phyloP scores from a whole-genome alignment of 2,797 vertebrate genomes.

The Cossypha caffra region DNA sequence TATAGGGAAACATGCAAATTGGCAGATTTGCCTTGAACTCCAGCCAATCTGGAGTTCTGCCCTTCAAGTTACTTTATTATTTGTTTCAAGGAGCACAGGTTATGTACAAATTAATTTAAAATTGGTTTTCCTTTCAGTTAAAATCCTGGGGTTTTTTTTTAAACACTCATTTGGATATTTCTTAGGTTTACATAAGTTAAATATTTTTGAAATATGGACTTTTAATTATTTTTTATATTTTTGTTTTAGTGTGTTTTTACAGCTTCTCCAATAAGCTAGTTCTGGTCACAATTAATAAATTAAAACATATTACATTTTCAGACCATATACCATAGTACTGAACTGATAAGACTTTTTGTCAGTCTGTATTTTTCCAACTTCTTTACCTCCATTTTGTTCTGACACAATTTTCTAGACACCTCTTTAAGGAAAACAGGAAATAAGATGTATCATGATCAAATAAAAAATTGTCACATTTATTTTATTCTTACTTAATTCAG shows the following conservation, averaged over 20 bases:
- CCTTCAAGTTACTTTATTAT: not conserved
- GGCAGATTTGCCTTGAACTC: not conserved
- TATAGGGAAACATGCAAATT: not conserved
- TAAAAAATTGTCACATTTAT: not conserved
- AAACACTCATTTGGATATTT: not conserved
- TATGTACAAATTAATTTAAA: not conserved
- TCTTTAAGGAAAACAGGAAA: not conserved
- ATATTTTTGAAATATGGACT: not conserved
- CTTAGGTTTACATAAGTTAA: not conserved
- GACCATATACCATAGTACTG: not conserved
- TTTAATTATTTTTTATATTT: not conserved
- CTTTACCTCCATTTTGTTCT: slow-evolving; percentile 23
- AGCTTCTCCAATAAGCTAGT: not conserved
- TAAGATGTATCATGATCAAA: not conserved
- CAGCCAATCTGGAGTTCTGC: not conserved
- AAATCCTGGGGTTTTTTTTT: not conserved
- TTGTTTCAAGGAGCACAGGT: not conserved
- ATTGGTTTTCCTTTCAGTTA: not conserved
- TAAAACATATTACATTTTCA: not conserved
- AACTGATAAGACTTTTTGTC: not conserved
- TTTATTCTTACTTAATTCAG: not conserved
- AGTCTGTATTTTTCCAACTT: not conserved
- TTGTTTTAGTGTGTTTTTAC: not conserved
- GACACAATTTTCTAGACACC: not conserved
- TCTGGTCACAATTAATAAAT: not conserved